Percentiles rank a stretch among this genome's conserved stretches.
Evolutionary conservation across 2,888 invertebrate genomes (phyloP).

Genomic region (Deroplatys truncata): DNA sequence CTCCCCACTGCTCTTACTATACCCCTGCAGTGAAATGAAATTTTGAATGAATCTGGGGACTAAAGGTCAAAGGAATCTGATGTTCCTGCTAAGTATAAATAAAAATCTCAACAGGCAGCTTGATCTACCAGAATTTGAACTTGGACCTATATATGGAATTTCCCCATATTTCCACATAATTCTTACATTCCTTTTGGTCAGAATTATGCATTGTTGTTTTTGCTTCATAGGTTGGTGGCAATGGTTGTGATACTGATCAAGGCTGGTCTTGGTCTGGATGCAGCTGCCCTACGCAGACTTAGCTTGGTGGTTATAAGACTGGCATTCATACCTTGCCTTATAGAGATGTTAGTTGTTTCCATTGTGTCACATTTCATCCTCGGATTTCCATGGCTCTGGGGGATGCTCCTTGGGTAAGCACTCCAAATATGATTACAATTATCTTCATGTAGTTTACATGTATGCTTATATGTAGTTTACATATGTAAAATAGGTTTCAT

Average conservation of each 20-base stretch:
- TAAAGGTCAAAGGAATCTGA: no score
- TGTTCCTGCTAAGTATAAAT: no score
- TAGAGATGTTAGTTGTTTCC: constrained; percentile 45
- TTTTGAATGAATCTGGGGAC: no score
- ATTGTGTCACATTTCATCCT: constrained; percentile 46
- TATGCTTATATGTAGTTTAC: no score
- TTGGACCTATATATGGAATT: no score
- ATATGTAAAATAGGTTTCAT: neutral
- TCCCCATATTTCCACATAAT: no score
- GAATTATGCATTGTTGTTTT: neutral
- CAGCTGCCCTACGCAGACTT: constrained; percentile 44
- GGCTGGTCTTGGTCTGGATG: constrained; percentile 52
- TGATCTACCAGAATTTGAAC: no score
- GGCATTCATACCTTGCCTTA: constrained; percentile 48
- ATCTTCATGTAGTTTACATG: no score
- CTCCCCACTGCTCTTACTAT: no score
- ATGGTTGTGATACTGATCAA: constrained; percentile 50
- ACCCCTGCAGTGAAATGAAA: no score
- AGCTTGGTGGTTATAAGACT: constrained; percentile 45
- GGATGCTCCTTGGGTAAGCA: constrained; percentile 37
- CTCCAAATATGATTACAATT: constrained; percentile 41
- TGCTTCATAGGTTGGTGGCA: constrained; percentile 44
- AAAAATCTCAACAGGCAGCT: no score
- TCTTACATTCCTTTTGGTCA: no score
- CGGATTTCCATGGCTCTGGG: constrained; percentile 50